Percentiles rank a stretch among this genome's conserved stretches.
Evolutionary conservation across 2,888 invertebrate genomes (phyloP).

Genomic region (Lomographa bimaculata): DNA sequence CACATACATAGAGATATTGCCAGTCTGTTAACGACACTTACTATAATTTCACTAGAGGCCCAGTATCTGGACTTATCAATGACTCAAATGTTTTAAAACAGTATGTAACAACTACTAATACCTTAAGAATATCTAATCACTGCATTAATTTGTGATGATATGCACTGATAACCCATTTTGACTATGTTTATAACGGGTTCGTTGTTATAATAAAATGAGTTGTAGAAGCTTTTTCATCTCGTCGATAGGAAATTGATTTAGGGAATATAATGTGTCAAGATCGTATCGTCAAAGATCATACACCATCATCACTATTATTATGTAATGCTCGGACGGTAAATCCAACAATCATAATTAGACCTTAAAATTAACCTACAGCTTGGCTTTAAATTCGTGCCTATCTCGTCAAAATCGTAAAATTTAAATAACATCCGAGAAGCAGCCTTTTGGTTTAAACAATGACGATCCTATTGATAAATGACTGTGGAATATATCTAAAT

Average conservation of each 20-base stretch:
- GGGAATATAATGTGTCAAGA: slow-evolving; percentile 63
- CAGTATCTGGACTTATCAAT: slow-evolving; percentile 78
- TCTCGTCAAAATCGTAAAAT: slow-evolving; percentile 72
- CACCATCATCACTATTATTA: slow-evolving; percentile 77
- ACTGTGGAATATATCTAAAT: slow-evolving; percentile 81
- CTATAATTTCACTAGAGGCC: slow-evolving; percentile 79
- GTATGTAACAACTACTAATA: slow-evolving; percentile 82
- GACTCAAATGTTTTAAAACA: slow-evolving; percentile 78
- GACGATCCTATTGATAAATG: slow-evolving; percentile 70
- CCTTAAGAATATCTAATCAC: slow-evolving; percentile 82
- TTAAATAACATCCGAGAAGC: slow-evolving; percentile 80
- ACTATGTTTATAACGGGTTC: slow-evolving; percentile 66
- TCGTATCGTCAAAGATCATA: slow-evolving; percentile 65
- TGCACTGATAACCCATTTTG: slow-evolving; percentile 79
- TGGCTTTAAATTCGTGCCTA: slow-evolving; percentile 82
- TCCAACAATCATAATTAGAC: slow-evolving; percentile 78
- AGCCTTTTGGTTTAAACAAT: slow-evolving; percentile 78
- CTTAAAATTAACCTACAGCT: slow-evolving; percentile 79
- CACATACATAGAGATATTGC: slow-evolving; percentile 80
- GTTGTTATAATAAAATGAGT: slow-evolving; percentile 58
- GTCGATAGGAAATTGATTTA: slow-evolving; percentile 62
- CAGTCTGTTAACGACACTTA: slow-evolving; percentile 81
- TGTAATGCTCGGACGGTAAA: slow-evolving; percentile 80
- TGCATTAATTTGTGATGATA: slow-evolving; percentile 83
- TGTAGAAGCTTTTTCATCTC: slow-evolving; percentile 64